These are phyloP conservation scores for Haliclystus octoradiatus DNA, from an alignment of 30 jellyfish, hydroid and myxozoan species.

Conservation along the genomic window DNA sequence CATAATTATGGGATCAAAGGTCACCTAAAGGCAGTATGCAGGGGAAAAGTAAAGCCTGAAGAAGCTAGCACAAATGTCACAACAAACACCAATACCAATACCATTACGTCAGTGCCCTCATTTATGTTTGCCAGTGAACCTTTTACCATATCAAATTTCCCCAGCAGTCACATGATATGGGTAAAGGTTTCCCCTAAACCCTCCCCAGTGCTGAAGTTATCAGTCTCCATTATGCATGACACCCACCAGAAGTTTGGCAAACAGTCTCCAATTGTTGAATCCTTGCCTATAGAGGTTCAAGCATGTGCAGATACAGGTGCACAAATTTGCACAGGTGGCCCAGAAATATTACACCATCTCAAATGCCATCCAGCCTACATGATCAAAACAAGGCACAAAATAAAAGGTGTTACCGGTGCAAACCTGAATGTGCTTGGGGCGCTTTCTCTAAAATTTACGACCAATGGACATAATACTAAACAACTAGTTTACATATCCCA, in stretches of 20 bases:
- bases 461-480: not conserved
- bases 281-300: not conserved
- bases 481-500: slow-evolving; percentile 18
- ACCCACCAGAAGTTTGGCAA: not conserved
- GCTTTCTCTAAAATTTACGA: not conserved
- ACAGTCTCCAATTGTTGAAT: not conserved
- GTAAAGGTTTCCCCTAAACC: not conserved
- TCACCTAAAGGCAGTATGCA: not conserved
- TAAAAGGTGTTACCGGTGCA: slow-evolving; percentile 4
- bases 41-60: not conserved
- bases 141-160: not conserved
- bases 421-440: slow-evolving; percentile 17
- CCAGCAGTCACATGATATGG: not conserved
- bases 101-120: not conserved
- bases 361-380: slow-evolving; percentile 3
- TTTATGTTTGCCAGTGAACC: not conserved
- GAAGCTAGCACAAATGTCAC: not conserved
- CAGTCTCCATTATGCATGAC: not conserved
- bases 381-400: slow-evolving; percentile 11
- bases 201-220: not conserved
- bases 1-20: not conserved
- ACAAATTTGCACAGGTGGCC: slow-evolving; percentile 24
- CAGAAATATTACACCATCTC: not conserved
- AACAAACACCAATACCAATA: not conserved
- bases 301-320: slow-evolving; percentile 18